Conservation (phyloP, 2,888 invertebrate genomes). For the Apocheima hispidaria region DNA sequence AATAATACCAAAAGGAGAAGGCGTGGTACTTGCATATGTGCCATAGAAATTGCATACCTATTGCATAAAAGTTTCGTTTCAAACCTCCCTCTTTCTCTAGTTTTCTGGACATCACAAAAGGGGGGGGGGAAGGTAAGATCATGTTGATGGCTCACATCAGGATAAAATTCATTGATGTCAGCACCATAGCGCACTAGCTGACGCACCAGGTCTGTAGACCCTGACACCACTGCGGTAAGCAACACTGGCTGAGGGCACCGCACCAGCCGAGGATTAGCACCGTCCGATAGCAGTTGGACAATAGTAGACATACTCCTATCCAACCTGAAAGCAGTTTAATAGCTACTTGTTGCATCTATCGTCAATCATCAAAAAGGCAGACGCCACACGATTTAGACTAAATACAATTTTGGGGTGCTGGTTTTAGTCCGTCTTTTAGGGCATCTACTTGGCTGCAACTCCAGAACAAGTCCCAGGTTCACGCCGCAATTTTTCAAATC, state of each 20-base stretch:
- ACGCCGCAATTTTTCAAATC: too few relatives aligned
- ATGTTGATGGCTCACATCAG: conserved; percentile 51
- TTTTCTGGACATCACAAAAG: too few relatives aligned
- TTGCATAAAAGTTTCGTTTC: too few relatives aligned
- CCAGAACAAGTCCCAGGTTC: too few relatives aligned
- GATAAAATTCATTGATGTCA: conserved; percentile 67
- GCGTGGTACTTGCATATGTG: background rate
- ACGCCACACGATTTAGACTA: too few relatives aligned
- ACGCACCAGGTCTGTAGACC: conserved; percentile 58
- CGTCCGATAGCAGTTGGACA: conserved; percentile 62
- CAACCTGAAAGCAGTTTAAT: conserved; percentile 61
- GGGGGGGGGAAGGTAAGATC: background rate
- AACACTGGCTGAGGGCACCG: conserved; percentile 71
- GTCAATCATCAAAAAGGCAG: too few relatives aligned
- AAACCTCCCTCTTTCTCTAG: too few relatives aligned
- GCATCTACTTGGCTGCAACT: too few relatives aligned
- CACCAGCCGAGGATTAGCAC: conserved; percentile 67
- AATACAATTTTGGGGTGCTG: too few relatives aligned
- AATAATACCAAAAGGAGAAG: background rate
- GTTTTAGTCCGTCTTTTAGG: too few relatives aligned
- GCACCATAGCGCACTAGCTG: conserved; percentile 64
- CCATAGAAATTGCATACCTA: too few relatives aligned
- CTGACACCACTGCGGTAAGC: conserved; percentile 60
- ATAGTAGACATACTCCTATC: conserved; percentile 62
- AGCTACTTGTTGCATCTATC: background rate